These are phyloP conservation scores for Ictidomys tridecemlineatus DNA, from an alignment of 2,113 vertebrate species.

Conservation along the genomic window DNA sequence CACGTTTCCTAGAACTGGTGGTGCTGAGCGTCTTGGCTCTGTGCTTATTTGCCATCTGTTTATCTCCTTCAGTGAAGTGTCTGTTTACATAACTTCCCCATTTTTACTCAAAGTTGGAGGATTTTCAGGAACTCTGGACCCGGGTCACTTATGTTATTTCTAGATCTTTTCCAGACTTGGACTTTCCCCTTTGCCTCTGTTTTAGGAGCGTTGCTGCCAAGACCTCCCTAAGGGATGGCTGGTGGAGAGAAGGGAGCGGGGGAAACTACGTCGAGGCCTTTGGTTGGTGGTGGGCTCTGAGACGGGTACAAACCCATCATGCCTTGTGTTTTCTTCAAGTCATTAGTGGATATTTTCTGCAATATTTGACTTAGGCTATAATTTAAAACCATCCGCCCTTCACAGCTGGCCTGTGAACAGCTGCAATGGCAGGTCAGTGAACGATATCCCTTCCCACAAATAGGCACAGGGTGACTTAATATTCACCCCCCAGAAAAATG, in stretches of 20 bases:
- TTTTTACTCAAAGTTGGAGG: neutral
- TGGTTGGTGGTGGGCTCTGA: too few species aligned
- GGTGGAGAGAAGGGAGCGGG: neutral
- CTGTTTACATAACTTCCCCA: neutral
- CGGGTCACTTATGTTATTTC: too few species aligned
- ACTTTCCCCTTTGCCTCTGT: neutral
- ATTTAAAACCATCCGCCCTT: neutral
- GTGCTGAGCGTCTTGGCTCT: too few species aligned
- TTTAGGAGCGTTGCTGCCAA: neutral
- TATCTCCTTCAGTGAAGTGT: neutral
- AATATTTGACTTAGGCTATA: neutral
- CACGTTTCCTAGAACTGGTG: neutral
- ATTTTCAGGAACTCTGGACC: neutral
- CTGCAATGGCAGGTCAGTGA: neutral
- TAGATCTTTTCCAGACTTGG: neutral
- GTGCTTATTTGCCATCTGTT: too few species aligned
- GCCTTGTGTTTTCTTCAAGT: neutral
- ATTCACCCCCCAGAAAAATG: neutral
- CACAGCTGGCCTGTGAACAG: neutral
- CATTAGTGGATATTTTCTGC: neutral
- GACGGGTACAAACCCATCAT: accelerated
- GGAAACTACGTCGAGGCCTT: neutral
- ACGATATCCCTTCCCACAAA: neutral
- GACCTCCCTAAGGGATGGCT: neutral
- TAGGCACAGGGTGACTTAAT: neutral